phyloP scores from a whole-genome alignment of 92 coral and sea anemone species.

The Zoanthus gigantus region DNA sequence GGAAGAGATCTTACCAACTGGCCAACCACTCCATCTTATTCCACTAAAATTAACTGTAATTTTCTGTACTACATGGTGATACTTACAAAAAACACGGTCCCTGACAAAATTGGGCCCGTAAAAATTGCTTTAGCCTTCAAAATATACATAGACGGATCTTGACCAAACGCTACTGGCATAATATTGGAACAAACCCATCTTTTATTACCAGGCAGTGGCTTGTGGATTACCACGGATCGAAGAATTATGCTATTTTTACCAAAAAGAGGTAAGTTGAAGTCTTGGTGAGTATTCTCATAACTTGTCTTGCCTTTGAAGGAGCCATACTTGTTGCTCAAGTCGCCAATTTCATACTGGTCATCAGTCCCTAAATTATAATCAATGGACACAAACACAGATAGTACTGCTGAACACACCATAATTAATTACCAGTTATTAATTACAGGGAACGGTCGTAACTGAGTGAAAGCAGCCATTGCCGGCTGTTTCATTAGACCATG shows the following conservation, averaged over 20 bases:
- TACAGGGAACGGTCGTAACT: background rate
- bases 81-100: constrained; percentile 83
- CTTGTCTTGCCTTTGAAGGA: constrained; percentile 59
- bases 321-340: constrained; percentile 92
- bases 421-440: background rate
- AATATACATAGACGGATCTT: constrained; percentile 39
- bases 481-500: too few relatives aligned
- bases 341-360: constrained; percentile 95
- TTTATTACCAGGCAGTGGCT: constrained; percentile 61
- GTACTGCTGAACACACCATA: background rate
- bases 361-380: constrained; percentile 66
- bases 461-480: too few relatives aligned
- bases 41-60: too few relatives aligned
- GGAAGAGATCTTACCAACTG: too few relatives aligned
- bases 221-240: constrained; percentile 91
- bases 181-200: constrained; percentile 96
- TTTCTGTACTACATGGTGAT: background rate
- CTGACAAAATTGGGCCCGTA: constrained; percentile 78
- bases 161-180: constrained; percentile 7
- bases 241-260: constrained; percentile 88
- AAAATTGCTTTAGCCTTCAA: constrained; percentile 68
- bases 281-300: constrained; percentile 55
- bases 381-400: background rate
- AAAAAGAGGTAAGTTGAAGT: constrained; percentile 90
- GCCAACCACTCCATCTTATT: too few relatives aligned